A percentile compares a stretch with the other conserved stretches of the same genome.
These are phyloP conservation scores for Channallabes apus DNA, from an alignment of 2,797 vertebrate genomes.

Conservation along the genomic window DNA sequence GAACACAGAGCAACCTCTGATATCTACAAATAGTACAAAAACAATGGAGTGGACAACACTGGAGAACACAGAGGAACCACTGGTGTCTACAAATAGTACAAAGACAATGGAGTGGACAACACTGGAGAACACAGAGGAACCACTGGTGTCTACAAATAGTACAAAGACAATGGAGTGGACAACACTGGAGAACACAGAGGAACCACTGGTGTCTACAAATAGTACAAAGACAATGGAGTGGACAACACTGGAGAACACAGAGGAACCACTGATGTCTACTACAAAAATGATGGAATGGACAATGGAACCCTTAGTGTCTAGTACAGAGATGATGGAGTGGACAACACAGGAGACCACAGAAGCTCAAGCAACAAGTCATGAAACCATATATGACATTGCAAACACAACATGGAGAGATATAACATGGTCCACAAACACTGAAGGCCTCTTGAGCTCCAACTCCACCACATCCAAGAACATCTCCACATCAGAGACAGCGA, in stretches of 20 bases:
- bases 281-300: not conserved
- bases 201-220: not conserved
- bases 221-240: not conserved
- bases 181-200: slow-evolving; percentile 2
- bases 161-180: not conserved
- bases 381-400: not conserved
- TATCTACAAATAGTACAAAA: too few species aligned
- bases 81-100: too few species aligned
- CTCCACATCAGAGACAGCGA: not conserved
- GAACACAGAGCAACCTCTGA: too few species aligned
- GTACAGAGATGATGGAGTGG: not conserved
- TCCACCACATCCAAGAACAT: slow-evolving; percentile 14
- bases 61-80: too few species aligned
- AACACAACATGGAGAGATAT: not conserved
- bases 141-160: not conserved
- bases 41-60: too few species aligned
- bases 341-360: not conserved
- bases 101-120: too few species aligned
- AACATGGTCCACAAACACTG: not conserved
- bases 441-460: not conserved
- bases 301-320: not conserved
- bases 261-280: not conserved
- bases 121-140: not conserved
- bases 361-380: slow-evolving; percentile 7
- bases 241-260: not conserved